Conservation (phyloP, 2,797 vertebrate species). For the Tolypeutes matacus region DNA sequence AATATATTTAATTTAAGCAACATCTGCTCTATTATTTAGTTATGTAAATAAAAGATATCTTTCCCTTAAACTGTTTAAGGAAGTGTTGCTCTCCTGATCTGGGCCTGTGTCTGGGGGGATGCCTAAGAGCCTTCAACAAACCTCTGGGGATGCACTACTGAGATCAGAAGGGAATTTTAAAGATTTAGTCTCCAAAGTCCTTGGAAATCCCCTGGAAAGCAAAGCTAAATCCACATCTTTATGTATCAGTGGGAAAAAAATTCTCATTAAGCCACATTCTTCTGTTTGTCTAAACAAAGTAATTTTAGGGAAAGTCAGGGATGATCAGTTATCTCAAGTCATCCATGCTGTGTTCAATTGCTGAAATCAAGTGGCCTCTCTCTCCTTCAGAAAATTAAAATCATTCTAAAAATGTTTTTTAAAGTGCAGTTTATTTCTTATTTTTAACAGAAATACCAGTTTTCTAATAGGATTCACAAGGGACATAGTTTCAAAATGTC, state of each 20-base stretch:
- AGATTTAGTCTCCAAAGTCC: background rate
- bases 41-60: background rate
- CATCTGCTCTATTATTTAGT: constrained; percentile 20
- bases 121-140: background rate
- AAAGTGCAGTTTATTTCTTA: background rate
- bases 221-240: constrained; percentile 8
- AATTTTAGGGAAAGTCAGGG: background rate
- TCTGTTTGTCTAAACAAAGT: background rate
- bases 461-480: background rate
- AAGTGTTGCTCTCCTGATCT: background rate
- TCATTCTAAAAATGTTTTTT: background rate
- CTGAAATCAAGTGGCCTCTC: background rate
- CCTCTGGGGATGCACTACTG: background rate
- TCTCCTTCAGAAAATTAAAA: background rate
- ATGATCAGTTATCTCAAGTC: background rate
- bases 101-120: background rate
- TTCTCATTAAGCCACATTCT: background rate
- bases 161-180: constrained; percentile 15
- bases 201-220: constrained; percentile 15
- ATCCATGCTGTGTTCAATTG: background rate
- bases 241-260: background rate
- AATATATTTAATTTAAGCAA: background rate
- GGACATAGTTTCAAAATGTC: background rate
- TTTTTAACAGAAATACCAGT: background rate
- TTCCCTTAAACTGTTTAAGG: background rate